Conservation (phyloP, 64 coral and sea anemone genomes). For the Acropora yongei region DNA sequence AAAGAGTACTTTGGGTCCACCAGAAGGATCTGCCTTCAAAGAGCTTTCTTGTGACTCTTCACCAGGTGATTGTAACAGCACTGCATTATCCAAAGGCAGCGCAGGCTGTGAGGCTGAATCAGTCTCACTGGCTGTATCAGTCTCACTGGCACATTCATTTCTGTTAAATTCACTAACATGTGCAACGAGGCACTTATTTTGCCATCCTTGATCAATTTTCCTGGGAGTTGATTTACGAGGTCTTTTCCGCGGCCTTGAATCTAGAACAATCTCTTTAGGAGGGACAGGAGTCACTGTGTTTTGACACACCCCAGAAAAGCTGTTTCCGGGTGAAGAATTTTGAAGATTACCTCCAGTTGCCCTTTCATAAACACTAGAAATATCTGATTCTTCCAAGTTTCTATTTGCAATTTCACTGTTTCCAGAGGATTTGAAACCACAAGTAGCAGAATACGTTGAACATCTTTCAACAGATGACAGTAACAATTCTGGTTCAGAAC, state of each 20-base stretch:
- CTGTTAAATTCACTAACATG: not conserved
- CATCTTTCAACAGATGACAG: too few relatives aligned
- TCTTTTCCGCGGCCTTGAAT: conserved; percentile 6
- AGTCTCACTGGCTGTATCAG: not conserved
- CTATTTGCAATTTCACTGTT: not conserved
- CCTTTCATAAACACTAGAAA: not conserved
- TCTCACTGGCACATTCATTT: not conserved
- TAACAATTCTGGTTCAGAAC: not conserved
- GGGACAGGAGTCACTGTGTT: not conserved
- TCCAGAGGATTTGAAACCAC: not conserved
- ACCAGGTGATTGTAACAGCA: not conserved
- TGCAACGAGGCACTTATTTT: not conserved
- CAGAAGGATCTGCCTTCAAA: not conserved
- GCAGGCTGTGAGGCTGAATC: not conserved
- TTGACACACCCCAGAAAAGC: not conserved
- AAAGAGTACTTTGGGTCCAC: conserved; percentile 9
- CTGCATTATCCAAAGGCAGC: not conserved
- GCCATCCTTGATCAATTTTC: not conserved
- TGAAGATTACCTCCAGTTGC: not conserved
- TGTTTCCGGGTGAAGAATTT: not conserved
- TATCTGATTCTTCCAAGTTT: not conserved
- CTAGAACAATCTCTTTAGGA: not conserved
- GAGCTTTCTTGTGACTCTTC: not conserved
- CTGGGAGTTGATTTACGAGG: conserved; percentile 41
- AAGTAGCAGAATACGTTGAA: too few relatives aligned